These are phyloP conservation scores for Phortica magna DNA, from an alignment of 2,888 invertebrate species.

Conservation along the genomic window DNA sequence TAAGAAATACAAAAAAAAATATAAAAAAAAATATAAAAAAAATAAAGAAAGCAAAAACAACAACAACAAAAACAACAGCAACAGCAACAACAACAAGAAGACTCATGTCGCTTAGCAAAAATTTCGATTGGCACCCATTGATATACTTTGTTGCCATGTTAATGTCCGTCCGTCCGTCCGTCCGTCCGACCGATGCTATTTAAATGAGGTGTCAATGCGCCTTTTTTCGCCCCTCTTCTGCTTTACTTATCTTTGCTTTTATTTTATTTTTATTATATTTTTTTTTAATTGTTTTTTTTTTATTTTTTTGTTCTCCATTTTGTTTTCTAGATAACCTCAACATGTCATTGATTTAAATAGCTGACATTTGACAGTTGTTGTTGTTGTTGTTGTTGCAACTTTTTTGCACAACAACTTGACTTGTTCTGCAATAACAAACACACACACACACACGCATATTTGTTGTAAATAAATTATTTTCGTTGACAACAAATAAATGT, in stretches of 20 bases:
- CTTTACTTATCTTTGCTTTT: conserved; percentile 31
- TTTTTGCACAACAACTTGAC: too few species aligned
- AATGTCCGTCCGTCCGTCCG: neutral
- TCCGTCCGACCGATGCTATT: conserved; percentile 44
- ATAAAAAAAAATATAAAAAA: neutral
- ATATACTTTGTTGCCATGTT: conserved; percentile 26
- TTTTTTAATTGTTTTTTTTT: neutral
- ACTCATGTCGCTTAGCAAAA: conserved; percentile 33
- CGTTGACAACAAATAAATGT: too few species aligned
- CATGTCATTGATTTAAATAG: conserved; percentile 28
- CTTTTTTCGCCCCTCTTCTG: conserved; percentile 10
- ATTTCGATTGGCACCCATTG: conserved; percentile 40
- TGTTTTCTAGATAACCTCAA: neutral
- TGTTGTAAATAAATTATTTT: too few species aligned
- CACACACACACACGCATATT: too few species aligned
- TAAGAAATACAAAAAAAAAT: neutral
- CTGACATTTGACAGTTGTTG: conserved; percentile 35
- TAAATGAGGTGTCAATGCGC: conserved; percentile 63
- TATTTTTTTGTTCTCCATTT: conserved; percentile 1
- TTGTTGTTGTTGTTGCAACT: neutral
- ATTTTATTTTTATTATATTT: conserved; percentile 6
- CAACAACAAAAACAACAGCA: neutral
- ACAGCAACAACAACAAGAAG: neutral
- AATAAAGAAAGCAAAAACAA: conserved; percentile 8
- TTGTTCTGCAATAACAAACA: too few species aligned